Evolutionary conservation across 1,140 invertebrate genomes (phyloP), one percentile per base, ranked within the genome.

Genomic region (Panagrolaimus sp.): DNA sequence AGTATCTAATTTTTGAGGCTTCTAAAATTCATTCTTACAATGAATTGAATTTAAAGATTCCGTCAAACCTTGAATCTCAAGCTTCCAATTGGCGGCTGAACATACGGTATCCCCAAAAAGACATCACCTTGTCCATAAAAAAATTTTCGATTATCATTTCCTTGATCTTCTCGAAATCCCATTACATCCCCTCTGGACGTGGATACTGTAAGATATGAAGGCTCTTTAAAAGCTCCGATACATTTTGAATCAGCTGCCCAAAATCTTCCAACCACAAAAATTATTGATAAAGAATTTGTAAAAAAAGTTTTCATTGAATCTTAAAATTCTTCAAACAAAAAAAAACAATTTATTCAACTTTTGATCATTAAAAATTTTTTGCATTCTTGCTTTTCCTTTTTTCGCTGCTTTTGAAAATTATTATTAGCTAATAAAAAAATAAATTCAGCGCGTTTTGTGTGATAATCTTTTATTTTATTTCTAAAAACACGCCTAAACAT

Each of bases 61-160:
- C 15, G 21, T 10, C 52, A 1, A 9, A 21, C 52, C 17, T 58
- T 58, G 17, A 58, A 58, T 58, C 52, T 21, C 21, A 26, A 12
- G 10, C 10, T 28, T 8, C 52, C 52, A 58, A 28, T 21, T 58
- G 52, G 52, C 12, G 52, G 10, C 14, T 58, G 21, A 12, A 21
- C 15, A 58, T 21, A 58, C 5, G 52, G 52, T 4, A 58, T 58
- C 1, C 52, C 52, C 12, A 58, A 17, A 58, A 58, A 58, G 10
- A 58, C 52, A 21, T 58, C 28, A 4, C 52, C 52, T 26, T 21
- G 28, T 1, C 52, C 52, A 58, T 58, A 58, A 58, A n/a, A 58
- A 14, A 58, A 21, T 21, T 21, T 21, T 10, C n/a, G 5, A 1
- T 17, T 21, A 58, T 58, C 52, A 58, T 26, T 21, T 12, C 28